Conservation (phyloP, 2,797 vertebrate species). For the Poeciliopsis presidionis region DNA sequence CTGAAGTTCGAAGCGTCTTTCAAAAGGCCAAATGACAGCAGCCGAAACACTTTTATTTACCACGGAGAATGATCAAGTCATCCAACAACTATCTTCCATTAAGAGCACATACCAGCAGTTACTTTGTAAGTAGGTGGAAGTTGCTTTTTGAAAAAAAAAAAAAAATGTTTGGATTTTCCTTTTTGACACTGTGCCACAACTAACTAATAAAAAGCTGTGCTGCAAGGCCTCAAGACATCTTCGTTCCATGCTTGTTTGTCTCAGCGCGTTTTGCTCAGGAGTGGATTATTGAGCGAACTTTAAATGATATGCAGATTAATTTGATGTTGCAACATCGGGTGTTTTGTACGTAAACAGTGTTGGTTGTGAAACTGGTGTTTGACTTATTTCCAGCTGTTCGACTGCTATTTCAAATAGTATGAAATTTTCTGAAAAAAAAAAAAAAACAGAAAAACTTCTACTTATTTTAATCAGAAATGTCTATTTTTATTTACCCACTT, state of each 20-base stretch:
- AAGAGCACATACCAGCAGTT: conserved; percentile 46
- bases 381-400: background rate
- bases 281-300: conserved; percentile 51
- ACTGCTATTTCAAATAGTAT: background rate
- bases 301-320: conserved; percentile 41
- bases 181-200: conserved; percentile 42
- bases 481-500: background rate
- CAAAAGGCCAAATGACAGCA: conserved; percentile 35
- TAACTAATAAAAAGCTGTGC: conserved; percentile 35
- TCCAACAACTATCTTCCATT: conserved; percentile 39
- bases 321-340: conserved; percentile 24
- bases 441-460: background rate
- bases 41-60: conserved; percentile 32
- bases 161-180: conserved; percentile 34
- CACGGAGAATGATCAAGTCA: conserved; percentile 32
- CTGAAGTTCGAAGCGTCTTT: conserved; percentile 40
- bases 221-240: conserved; percentile 63
- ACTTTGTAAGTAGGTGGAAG: conserved; percentile 49
- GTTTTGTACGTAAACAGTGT: background rate
- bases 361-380: background rate
- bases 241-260: conserved; percentile 61
- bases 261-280: conserved; percentile 22
- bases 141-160: conserved; percentile 32
- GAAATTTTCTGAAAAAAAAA: background rate
- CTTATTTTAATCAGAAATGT: background rate